Evolutionary conservation across 2,113 vertebrate species (phyloP), one percentile per base, ranked within the genome.

Genomic region (Chaetops frenatus): DNA sequence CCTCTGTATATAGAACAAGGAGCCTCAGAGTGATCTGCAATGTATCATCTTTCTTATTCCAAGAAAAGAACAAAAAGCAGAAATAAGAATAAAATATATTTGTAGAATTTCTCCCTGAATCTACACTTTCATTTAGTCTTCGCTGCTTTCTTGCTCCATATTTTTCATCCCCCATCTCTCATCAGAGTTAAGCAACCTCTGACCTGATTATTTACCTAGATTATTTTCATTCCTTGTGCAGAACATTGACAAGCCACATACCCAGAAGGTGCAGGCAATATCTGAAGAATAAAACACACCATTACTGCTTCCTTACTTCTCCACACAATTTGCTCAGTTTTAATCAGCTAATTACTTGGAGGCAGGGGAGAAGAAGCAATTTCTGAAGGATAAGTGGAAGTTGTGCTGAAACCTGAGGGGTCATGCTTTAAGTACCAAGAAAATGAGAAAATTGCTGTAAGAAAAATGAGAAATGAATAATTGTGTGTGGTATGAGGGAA

Each of bases 401-500:
- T 23, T 33, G 61, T 61, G 56, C 47, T 88, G 60, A 91, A 84
- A 77, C 28, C 48, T 60, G 45, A 93, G 71, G 40, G 70, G 53
- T 79, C 65, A 29, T 48, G 51, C 60, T 45, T 86, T 77, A 78
- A 48, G 27, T 8, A 48, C 20, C 73, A 36, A 56, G 64, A 66
- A 94, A 83, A 77, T 24, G 36, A 51, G 56, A 67, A 83, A 51
- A 74, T 14, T 84, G 24, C 7, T 64, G 16, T 51, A 91, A 84
- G 60, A 88, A 78, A 86, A 93, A 89, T 25, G n/a, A 89, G 51
- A 66, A 94, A 67, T 78, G 1, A 94, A 71, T 94, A 77, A 85
- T 45, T 58, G 69, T 27, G 9, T 33, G 85, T 73, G 67, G 58
- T 81, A 83, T 80, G 62, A 90, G 23, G 67, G 74, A 92, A 82